These are phyloP conservation scores for Barypeithes pellucidus DNA, from an alignment of 2,888 invertebrate genomes.

Conservation along the genomic window DNA sequence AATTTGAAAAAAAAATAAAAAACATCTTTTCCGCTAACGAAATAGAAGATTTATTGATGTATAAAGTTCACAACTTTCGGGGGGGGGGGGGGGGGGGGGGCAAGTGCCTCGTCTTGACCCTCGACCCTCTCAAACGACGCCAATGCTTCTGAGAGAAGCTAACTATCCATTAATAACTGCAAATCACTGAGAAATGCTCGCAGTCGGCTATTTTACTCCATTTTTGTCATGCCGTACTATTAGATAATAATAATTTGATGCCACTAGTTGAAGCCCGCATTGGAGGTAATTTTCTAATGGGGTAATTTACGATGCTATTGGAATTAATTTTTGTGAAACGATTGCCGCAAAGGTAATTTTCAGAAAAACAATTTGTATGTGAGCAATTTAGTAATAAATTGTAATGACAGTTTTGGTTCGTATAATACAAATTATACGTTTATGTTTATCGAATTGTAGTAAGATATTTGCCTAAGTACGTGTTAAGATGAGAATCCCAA, in stretches of 20 bases:
- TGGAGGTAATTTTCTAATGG: slow-evolving; percentile 30
- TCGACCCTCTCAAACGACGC: too few relatives aligned
- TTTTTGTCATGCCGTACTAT: slow-evolving; percentile 44
- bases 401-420: slow-evolving; percentile 7
- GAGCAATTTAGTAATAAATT: slow-evolving; percentile 31
- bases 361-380: slow-evolving; percentile 18
- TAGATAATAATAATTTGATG: slow-evolving; percentile 49
- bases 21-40: too few relatives aligned
- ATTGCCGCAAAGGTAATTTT: slow-evolving; percentile 23
- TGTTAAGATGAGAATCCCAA: too few relatives aligned
- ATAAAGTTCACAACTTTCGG: too few relatives aligned
- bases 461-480: too few relatives aligned
- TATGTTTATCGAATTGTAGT: too few relatives aligned
- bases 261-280: slow-evolving; percentile 34
- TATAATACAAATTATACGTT: background rate
- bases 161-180: slow-evolving; percentile 57
- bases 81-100: too few relatives aligned
- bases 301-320: slow-evolving; percentile 28
- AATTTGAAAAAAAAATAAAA: too few relatives aligned
- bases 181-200: slow-evolving; percentile 49
- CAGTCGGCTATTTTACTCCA: slow-evolving; percentile 36
- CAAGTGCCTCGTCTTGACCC: too few relatives aligned
- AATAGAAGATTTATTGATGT: too few relatives aligned
- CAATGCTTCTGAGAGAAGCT: slow-evolving; percentile 56
- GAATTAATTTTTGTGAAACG: slow-evolving; percentile 39